Evolutionary conservation across 2,113 vertebrate species (phyloP).

Genomic region (Calonectris borealis): DNA sequence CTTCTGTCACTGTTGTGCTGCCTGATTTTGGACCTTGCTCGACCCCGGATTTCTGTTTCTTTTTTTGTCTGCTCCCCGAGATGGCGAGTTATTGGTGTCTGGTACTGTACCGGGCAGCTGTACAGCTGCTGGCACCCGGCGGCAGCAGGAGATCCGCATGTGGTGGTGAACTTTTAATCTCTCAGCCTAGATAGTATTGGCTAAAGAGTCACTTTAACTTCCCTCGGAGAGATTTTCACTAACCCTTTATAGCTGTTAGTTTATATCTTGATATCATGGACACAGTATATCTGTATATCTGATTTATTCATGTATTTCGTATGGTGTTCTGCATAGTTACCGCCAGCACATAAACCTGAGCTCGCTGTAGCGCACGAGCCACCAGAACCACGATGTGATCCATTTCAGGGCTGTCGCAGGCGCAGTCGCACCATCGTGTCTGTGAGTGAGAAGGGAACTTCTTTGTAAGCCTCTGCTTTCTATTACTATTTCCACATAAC

Average conservation of each 20-base stretch:
- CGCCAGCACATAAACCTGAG: background rate
- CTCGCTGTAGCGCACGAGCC: no score
- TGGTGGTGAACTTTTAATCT: background rate
- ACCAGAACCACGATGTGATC: background rate
- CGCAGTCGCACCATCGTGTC: accelerated
- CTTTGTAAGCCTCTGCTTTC: background rate
- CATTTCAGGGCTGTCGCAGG: accelerated
- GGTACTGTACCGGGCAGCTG: accelerated
- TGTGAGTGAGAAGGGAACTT: background rate
- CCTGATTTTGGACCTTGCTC: background rate
- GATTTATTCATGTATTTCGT: background rate
- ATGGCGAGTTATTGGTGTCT: no score
- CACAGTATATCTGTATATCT: background rate
- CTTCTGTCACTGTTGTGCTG: background rate
- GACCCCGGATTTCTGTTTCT: background rate
- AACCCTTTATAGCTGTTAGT: background rate
- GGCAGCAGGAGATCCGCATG: background rate
- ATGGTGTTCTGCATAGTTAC: background rate
- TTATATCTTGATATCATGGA: background rate
- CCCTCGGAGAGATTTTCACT: no score
- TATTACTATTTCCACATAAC: background rate
- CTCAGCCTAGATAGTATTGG: background rate
- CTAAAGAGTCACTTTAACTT: background rate
- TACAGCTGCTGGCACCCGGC: background rate
- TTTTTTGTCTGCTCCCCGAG: background rate